phyloP scores from a whole-genome alignment of 1,140 invertebrate species.

The Atopsyche davidsoni region DNA sequence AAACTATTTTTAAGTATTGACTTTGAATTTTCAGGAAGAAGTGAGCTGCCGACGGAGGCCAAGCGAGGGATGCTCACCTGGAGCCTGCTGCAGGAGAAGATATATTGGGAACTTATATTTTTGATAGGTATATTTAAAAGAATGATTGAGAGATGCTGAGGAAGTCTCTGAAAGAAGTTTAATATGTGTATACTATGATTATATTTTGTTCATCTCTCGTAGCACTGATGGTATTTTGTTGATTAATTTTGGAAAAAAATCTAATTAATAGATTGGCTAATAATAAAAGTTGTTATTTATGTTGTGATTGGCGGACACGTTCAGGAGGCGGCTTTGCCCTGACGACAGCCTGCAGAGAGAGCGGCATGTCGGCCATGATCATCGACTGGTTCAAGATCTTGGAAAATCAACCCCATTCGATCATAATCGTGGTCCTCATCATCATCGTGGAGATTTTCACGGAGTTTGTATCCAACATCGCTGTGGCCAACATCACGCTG shows the following conservation, averaged over 20 bases:
- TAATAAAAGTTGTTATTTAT: not conserved
- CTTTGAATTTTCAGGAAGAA: constrained; percentile 14
- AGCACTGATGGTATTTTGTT: too few species aligned
- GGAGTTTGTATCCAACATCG: constrained; percentile 59
- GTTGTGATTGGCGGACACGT: constrained; percentile 5
- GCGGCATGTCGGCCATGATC: constrained; percentile 60
- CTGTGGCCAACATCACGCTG: constrained; percentile 58
- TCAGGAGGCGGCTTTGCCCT: constrained; percentile 71
- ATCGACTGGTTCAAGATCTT: constrained; percentile 54
- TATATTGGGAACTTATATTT: constrained; percentile 65
- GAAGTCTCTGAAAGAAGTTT: too few species aligned
- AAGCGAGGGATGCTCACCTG: constrained; percentile 51
- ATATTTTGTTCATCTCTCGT: too few species aligned
- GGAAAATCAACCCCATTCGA: constrained; percentile 32
- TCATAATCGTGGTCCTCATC: constrained; percentile 42
- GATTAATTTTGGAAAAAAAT: too few species aligned
- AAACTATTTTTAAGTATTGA: too few species aligned
- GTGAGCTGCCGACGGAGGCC: constrained; percentile 35
- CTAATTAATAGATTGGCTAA: too few species aligned
- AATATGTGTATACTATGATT: too few species aligned
- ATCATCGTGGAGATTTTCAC: constrained; percentile 51
- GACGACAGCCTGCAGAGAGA: constrained; percentile 62
- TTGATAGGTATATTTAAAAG: constrained; percentile 46
- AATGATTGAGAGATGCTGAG: too few species aligned
- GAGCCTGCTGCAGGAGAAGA: constrained; percentile 61